These are phyloP conservation scores for Vulpes ferrilata DNA, from an alignment of 2,113 vertebrate species.

Conservation along the genomic window DNA sequence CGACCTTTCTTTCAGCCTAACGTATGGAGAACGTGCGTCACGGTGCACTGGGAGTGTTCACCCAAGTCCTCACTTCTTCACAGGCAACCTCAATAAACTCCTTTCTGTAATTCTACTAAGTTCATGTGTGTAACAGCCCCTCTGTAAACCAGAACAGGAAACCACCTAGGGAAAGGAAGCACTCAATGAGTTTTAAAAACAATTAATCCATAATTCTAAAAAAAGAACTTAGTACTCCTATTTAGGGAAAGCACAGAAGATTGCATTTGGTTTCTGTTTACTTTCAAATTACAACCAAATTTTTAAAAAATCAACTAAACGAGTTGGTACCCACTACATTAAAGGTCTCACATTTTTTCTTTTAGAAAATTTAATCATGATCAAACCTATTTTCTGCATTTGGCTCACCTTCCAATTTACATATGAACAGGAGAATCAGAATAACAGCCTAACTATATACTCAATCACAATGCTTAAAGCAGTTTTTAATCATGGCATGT, in stretches of 20 bases:
- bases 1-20: background rate
- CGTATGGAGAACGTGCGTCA: background rate
- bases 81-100: background rate
- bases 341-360: background rate
- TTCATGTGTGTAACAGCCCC: background rate
- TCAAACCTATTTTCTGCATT: background rate
- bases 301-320: conserved; percentile 18
- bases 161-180: background rate
- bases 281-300: conserved; percentile 1
- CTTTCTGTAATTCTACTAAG: background rate
- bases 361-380: conserved; percentile 42
- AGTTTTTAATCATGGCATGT: background rate
- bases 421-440: background rate
- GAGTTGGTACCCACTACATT: background rate
- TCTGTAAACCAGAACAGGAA: background rate
- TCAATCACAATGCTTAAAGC: background rate
- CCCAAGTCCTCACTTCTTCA: background rate
- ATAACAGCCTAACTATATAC: background rate
- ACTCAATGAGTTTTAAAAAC: background rate
- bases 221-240: background rate
- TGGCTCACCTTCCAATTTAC: background rate
- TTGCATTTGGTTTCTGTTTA: background rate
- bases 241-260: background rate
- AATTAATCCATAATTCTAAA: background rate
- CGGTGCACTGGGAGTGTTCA: background rate